Evolutionary conservation across 2,797 vertebrate genomes (phyloP), one percentile per base, ranked within the genome.

Genomic region (Lepidocolaptes lacrymiger): DNA sequence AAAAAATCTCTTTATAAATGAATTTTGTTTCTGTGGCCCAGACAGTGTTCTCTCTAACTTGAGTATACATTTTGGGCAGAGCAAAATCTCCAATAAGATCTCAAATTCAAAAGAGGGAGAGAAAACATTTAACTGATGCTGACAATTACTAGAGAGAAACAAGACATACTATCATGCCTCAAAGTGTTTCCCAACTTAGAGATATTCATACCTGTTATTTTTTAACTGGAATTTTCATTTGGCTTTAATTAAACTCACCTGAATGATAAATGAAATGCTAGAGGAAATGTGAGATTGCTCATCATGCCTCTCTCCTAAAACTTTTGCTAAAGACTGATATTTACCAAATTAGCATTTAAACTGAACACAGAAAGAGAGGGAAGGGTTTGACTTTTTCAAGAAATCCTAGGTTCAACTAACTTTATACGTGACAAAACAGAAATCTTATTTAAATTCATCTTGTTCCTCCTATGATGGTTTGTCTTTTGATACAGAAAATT

Each of bases 271-370:
- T 80, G 3, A 88, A 81, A 91, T 52, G 64, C 27, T 84, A 76
- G 71, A 89, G 41, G 61, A 89, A 91, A 94, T 63, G 34, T 79
- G 77, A 82, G 49, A 56, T 67, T 89, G 48, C 55, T 86, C 32
- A 76, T 52, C 28, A 76, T 59, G 48, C 20, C 56, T 66, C 23
- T 79, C 14, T 83, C 34, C 8, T 58, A 26, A 13, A 82, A 21
- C 26, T 90, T 88, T 64, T 83, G 9, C 51, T 90, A 37, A 72
- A 73, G 27, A 82, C 27, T 75, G 37, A 36, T 88, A 71, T 62
- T 91, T 88, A 71, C 80, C 41, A 88, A 83, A 92, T 85, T 77
- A 88, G n/a, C 67, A 34, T 64, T 93, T 89, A 94, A 88, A 84
- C 26, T 48, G 19, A 59, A 27, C 66, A 64, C 5, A 56, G 32